A percentile compares a stretch with the other conserved stretches of the same genome.
Evolutionary conservation across 2,113 vertebrate genomes (phyloP).

Genomic region (Seriola rivoliana): DNA sequence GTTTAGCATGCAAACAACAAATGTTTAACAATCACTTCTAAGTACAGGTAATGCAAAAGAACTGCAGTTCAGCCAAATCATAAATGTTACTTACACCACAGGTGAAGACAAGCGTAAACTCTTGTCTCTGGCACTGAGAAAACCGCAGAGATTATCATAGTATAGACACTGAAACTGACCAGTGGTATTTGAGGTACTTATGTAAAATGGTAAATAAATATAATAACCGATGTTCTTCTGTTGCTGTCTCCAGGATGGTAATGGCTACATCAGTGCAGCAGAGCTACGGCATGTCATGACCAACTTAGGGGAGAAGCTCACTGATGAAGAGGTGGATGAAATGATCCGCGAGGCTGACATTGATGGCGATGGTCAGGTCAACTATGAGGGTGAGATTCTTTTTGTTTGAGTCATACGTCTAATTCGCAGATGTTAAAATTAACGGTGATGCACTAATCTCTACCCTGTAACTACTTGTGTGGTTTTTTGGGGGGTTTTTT

Average conservation of each 20-base stretch:
- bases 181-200: not conserved
- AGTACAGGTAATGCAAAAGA: not conserved
- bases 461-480: not conserved
- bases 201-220: not conserved
- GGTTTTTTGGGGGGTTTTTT: not conserved
- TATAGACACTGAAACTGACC: not conserved
- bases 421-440: not conserved
- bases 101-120: not conserved
- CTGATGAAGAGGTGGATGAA: constrained; percentile 92
- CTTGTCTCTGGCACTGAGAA: not conserved
- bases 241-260: constrained; percentile 85
- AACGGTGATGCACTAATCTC: not conserved
- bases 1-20: not conserved
- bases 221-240: not conserved
- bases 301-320: constrained; percentile 93
- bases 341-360: constrained; percentile 95
- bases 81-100: not conserved
- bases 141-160: not conserved
- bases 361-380: constrained; percentile 92
- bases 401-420: not conserved
- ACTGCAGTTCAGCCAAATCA: not conserved
- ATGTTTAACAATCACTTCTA: not conserved
- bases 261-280: constrained; percentile 92
- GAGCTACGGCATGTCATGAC: constrained; percentile 94
- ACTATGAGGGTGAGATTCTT: constrained; percentile 89